Conservation (phyloP, 2,888 invertebrate species). For the Aspidiotus destructor region DNA sequence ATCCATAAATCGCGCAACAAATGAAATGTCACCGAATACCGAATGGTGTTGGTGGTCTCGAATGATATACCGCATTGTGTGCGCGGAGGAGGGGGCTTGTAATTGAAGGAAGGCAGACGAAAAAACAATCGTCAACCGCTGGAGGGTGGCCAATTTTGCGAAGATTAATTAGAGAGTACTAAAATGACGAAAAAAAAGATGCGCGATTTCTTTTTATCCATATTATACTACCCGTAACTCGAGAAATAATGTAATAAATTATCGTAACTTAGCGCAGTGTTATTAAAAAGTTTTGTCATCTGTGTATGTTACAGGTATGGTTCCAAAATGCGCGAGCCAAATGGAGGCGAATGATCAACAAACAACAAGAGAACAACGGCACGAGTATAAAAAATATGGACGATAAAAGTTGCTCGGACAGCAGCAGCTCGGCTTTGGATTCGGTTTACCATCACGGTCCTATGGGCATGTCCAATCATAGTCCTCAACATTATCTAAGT, state of each 20-base stretch:
- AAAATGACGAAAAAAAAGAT: too few relatives aligned
- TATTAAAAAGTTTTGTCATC: too few relatives aligned
- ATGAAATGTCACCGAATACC: not conserved
- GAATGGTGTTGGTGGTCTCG: not conserved
- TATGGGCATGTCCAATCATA: slow-evolving; percentile 26
- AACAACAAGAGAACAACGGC: slow-evolving; percentile 45
- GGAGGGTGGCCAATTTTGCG: not conserved
- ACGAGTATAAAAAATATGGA: slow-evolving; percentile 45
- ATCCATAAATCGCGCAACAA: not conserved
- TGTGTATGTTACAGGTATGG: slow-evolving; percentile 64
- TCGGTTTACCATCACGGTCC: slow-evolving; percentile 36
- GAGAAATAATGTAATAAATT: too few relatives aligned
- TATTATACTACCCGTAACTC: too few relatives aligned
- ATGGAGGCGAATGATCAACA: slow-evolving; percentile 78
- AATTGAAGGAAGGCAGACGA: not conserved
- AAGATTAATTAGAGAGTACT: not conserved
- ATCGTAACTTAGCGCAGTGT: too few relatives aligned
- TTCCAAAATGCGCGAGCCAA: slow-evolving; percentile 91
- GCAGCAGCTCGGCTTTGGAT: slow-evolving; percentile 51
- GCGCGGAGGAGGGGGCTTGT: too few relatives aligned
- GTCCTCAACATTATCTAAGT: slow-evolving; percentile 42
- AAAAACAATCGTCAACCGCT: not conserved
- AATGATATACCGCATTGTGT: not conserved
- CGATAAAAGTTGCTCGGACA: slow-evolving; percentile 57
- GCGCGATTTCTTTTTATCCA: too few relatives aligned